Conservation (phyloP, 2,888 invertebrate genomes). For the Lypha dubia region DNA sequence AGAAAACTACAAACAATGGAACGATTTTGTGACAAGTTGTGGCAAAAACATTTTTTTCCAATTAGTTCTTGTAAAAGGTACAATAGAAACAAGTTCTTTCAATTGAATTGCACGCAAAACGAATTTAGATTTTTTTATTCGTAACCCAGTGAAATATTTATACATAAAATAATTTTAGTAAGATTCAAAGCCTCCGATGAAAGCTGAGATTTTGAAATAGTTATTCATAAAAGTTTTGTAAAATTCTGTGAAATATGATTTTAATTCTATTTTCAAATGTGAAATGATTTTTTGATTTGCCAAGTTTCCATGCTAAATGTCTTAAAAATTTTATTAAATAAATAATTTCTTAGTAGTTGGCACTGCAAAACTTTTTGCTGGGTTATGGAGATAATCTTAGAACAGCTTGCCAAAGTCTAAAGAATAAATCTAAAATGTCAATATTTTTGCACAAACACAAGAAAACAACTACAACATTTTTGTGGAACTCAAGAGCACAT, state of each 20-base stretch:
- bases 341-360: too few species aligned
- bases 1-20: slow-evolving; percentile 14
- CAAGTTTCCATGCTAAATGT: too few species aligned
- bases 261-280: too few species aligned
- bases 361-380: slow-evolving; percentile 2
- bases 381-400: not conserved
- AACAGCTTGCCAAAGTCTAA: not conserved
- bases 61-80: not conserved
- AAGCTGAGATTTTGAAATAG: too few species aligned
- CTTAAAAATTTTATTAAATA: too few species aligned
- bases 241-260: too few species aligned
- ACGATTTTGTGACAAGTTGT: slow-evolving; percentile 31
- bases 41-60: slow-evolving; percentile 31
- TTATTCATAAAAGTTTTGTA: too few species aligned
- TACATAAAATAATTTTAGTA: not conserved
- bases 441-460: not conserved
- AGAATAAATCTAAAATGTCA: slow-evolving; percentile 7
- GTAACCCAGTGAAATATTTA: not conserved
- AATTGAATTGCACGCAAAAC: slow-evolving; percentile 31
- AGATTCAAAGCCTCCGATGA: too few species aligned
- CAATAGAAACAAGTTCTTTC: slow-evolving; percentile 5
- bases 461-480: not conserved
- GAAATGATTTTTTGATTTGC: too few species aligned
- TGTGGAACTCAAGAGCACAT: slow-evolving; percentile 24
- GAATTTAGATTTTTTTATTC: not conserved